Percentiles rank a stretch among this genome's conserved stretches.
These are phyloP conservation scores for Dipus sagitta DNA, from an alignment of 2,797 vertebrate genomes.

Conservation along the genomic window DNA sequence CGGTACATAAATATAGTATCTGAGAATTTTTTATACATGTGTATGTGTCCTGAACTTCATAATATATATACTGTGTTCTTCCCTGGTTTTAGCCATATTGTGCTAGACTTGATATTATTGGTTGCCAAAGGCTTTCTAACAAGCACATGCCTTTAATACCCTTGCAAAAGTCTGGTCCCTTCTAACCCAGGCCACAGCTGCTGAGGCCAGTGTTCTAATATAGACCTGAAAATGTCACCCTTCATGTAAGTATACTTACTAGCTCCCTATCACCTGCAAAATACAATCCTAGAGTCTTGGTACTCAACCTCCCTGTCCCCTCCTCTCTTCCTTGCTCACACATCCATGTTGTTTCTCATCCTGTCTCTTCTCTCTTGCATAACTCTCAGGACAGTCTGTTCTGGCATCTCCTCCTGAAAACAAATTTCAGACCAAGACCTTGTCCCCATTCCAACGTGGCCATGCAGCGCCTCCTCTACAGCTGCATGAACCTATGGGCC, in stretches of 20 bases:
- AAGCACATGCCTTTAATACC: neutral
- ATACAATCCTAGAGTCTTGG: neutral
- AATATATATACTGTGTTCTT: neutral
- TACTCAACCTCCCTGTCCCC: neutral
- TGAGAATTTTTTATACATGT: no score
- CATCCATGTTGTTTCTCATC: neutral
- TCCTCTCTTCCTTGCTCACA: neutral
- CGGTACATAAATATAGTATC: no score
- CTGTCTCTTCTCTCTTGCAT: neutral
- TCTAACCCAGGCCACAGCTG: neutral
- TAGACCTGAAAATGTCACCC: neutral
- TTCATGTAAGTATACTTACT: neutral
- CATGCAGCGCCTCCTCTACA: neutral
- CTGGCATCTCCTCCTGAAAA: neutral
- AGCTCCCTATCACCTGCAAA: conserved; percentile 3
- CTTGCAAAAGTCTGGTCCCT: conserved; percentile 12
- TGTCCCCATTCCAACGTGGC: neutral
- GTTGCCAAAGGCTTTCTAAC: neutral
- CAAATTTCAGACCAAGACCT: neutral
- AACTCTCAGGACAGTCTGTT: neutral
- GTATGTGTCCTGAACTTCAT: neutral
- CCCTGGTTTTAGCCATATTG: neutral
- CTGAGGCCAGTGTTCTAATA: neutral
- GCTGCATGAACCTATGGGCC: neutral
- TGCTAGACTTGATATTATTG: neutral